Evolutionary conservation across 2,888 invertebrate genomes (phyloP).

Genomic region (Dynastes hyllus): DNA sequence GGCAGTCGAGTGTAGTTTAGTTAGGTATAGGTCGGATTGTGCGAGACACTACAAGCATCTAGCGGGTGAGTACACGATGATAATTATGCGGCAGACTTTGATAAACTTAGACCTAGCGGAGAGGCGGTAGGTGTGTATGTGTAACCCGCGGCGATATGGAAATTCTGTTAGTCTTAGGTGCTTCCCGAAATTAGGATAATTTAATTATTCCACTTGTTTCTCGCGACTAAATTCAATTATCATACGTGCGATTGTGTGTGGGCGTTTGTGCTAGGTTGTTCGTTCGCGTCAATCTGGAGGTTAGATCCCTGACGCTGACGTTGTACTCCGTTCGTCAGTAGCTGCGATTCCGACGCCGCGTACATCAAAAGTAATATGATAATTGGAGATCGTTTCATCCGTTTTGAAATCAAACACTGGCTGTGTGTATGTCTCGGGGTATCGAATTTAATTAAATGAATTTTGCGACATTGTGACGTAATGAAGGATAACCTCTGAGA

Average conservation of each 20-base stretch:
- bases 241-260: constrained; percentile 33
- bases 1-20: constrained; percentile 30
- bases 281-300: not conserved
- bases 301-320: not conserved
- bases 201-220: constrained; percentile 51
- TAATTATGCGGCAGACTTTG: constrained; percentile 60
- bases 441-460: constrained; percentile 39
- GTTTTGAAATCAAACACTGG: constrained; percentile 45
- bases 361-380: constrained; percentile 47
- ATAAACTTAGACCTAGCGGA: constrained; percentile 54
- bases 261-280: constrained; percentile 12
- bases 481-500: not conserved
- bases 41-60: constrained; percentile 6
- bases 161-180: constrained; percentile 52
- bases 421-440: constrained; percentile 1
- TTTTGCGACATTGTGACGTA: not conserved
- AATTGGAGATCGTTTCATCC: constrained; percentile 42
- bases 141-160: constrained; percentile 50
- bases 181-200: constrained; percentile 49
- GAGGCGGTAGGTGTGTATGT: constrained; percentile 36
- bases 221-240: constrained; percentile 45
- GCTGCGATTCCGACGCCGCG: constrained; percentile 2
- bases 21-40: constrained; percentile 12
- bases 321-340: constrained; percentile 22
- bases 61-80: constrained; percentile 50